phyloP scores from a whole-genome alignment of 2,888 invertebrate genomes.

The Ichneumoninae sp. region DNA sequence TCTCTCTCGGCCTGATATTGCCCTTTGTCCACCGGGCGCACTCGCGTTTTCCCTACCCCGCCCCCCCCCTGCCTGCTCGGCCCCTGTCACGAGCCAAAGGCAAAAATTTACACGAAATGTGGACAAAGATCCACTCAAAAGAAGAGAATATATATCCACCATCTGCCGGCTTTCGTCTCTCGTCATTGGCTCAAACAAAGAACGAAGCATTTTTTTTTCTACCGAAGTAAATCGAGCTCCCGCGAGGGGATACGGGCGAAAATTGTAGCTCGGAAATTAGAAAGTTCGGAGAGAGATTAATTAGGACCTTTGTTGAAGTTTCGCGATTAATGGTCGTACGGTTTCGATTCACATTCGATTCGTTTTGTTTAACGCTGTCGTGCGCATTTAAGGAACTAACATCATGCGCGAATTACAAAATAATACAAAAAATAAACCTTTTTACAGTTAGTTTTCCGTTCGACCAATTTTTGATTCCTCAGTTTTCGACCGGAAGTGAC shows the following conservation, averaged over 20 bases:
- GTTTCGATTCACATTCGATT: not conserved
- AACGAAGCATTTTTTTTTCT: constrained; percentile 19
- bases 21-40: constrained; percentile 73
- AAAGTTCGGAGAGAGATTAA: constrained; percentile 29
- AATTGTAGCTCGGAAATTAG: not conserved
- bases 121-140: constrained; percentile 48
- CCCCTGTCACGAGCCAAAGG: constrained; percentile 34
- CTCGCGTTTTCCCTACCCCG: not conserved
- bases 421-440: no score
- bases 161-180: constrained; percentile 29
- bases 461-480: no score
- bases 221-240: not conserved
- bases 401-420: no score
- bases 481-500: not conserved
- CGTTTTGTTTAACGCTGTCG: not conserved
- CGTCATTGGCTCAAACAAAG: constrained; percentile 38
- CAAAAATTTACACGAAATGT: constrained; percentile 49
- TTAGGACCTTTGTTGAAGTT: constrained; percentile 4
- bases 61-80: constrained; percentile 22
- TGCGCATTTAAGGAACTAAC: not conserved
- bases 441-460: not conserved
- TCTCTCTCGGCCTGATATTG: constrained; percentile 77
- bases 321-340: not conserved
- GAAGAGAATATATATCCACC: constrained; percentile 42
- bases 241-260: not conserved